These are phyloP conservation scores for Notamacropus eugenii DNA, from an alignment of 2,797 vertebrate genomes.

Conservation along the genomic window DNA sequence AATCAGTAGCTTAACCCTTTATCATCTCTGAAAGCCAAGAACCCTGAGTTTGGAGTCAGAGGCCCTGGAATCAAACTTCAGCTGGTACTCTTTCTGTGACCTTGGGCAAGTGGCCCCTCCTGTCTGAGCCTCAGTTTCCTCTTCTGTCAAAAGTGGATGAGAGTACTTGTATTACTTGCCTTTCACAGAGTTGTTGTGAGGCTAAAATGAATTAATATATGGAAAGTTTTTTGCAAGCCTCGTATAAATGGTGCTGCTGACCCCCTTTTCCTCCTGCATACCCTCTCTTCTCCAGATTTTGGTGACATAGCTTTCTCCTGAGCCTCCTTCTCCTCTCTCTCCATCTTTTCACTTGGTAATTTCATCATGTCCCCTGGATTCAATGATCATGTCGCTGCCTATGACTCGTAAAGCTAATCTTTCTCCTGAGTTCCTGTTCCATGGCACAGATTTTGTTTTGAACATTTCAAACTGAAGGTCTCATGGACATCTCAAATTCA, in stretches of 20 bases:
- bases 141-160: not conserved
- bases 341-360: not conserved
- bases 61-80: not conserved
- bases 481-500: not conserved
- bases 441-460: no score
- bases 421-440: not conserved
- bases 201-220: not conserved
- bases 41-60: not conserved
- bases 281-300: not conserved
- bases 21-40: not conserved
- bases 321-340: not conserved
- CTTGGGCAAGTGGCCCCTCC: not conserved
- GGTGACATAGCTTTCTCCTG: not conserved
- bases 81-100: not conserved
- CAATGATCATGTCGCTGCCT: not conserved
- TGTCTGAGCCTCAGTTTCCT: not conserved
- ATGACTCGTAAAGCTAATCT: not conserved
- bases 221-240: not conserved
- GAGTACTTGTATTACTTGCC: not conserved
- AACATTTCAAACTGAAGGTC: not conserved
- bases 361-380: not conserved
- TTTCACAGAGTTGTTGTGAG: not conserved
- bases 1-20: not conserved
- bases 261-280: not conserved
- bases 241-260: not conserved